phyloP scores from a whole-genome alignment of 2,797 vertebrate species.

The Eospalax fontanierii region DNA sequence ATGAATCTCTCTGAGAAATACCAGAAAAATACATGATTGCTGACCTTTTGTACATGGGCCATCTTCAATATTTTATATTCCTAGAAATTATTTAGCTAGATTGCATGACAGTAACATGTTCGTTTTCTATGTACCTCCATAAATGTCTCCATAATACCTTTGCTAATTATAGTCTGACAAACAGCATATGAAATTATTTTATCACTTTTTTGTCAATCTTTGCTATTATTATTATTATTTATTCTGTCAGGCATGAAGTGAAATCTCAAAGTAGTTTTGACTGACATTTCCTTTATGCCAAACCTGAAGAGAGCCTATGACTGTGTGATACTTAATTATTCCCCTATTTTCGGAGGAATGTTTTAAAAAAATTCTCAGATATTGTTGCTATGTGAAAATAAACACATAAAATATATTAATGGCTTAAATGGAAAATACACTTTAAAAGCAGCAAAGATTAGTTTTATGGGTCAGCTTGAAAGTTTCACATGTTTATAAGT shows the following conservation, averaged over 20 bases:
- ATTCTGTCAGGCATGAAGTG: no score
- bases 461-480: conserved; percentile 13
- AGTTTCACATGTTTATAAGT: conserved; percentile 25
- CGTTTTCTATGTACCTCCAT: not conserved
- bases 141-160: not conserved
- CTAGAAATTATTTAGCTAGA: no score
- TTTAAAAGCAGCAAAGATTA: conserved; percentile 55
- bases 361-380: not conserved
- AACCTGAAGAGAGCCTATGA: not conserved
- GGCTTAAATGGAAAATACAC: not conserved
- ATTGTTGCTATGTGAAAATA: not conserved
- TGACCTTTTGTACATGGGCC: not conserved
- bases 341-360: not conserved
- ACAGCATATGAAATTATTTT: not conserved
- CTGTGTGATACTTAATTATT: conserved; percentile 25
- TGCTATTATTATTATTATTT: not conserved
- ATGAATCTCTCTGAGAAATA: not conserved
- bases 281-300: not conserved
- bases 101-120: no score
- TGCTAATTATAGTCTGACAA: not conserved
- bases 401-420: conserved; percentile 66
- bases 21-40: not conserved
- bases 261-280: not conserved
- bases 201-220: not conserved
- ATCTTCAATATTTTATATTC: not conserved